These are phyloP conservation scores for Mactromeris polynyma DNA, from an alignment of 2,888 invertebrate genomes.

Conservation along the genomic window DNA sequence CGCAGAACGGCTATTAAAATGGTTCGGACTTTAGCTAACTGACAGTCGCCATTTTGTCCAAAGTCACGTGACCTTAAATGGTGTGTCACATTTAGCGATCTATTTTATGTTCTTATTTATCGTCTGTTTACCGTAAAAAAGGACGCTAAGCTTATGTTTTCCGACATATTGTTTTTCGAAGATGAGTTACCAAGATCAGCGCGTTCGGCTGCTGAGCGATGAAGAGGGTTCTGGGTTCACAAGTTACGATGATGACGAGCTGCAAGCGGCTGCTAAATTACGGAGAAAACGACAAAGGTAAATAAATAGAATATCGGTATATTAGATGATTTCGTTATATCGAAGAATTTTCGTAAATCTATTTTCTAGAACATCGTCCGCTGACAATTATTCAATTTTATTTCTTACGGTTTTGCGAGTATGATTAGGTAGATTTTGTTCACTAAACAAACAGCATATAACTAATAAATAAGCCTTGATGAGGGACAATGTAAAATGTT, in stretches of 20 bases:
- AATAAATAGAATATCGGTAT: no score
- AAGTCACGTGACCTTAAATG: neutral
- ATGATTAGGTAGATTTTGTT: no score
- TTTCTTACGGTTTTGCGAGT: no score
- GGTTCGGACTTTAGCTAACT: neutral
- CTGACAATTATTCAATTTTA: no score
- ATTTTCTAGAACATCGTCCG: no score
- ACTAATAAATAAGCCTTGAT: no score
- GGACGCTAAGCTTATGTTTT: neutral
- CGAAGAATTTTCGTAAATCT: no score
- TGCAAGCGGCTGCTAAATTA: constrained; percentile 58
- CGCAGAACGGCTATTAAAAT: no score
- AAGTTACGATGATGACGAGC: constrained; percentile 66
- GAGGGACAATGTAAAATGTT: no score
- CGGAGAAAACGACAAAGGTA: constrained; percentile 58
- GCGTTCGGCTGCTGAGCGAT: constrained; percentile 49
- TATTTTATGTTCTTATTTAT: neutral
- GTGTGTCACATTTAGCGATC: neutral
- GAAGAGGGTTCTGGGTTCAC: constrained; percentile 63
- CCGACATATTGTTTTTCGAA: neutral
- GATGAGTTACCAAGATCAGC: constrained; percentile 25
- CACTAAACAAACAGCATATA: no score
- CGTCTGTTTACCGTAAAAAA: neutral
- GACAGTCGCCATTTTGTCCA: neutral
- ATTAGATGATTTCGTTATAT: no score